phyloP scores from a whole-genome alignment of 2,113 vertebrate genomes.

The Otus sunia region DNA sequence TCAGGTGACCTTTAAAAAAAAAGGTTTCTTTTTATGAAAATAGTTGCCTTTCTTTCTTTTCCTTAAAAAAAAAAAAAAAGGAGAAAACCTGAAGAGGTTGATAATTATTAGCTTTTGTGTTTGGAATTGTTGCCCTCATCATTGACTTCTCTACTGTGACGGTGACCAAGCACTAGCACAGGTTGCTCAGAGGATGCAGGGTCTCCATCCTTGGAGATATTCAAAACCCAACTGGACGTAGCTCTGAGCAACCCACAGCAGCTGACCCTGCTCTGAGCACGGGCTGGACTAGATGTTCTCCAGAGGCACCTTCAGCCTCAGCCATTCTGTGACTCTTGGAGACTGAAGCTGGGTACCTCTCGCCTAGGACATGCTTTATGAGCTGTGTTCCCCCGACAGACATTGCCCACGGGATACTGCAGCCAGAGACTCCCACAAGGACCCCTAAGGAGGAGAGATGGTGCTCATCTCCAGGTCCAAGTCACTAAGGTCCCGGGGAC shows the following conservation, averaged over 20 bases:
- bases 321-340: background rate
- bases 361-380: background rate
- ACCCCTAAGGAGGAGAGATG: background rate
- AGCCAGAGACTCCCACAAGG: background rate
- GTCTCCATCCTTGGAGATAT: background rate
- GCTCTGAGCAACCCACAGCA: background rate
- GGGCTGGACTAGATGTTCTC: background rate
- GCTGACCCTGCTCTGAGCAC: background rate
- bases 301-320: background rate
- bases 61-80: background rate
- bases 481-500: background rate
- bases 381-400: rapidly evolving
- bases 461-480: background rate
- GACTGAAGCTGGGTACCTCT: background rate
- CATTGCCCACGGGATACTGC: background rate
- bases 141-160: background rate
- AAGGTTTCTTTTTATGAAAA: background rate
- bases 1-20: background rate
- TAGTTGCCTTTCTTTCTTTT: background rate
- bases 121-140: background rate
- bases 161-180: background rate
- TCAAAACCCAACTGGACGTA: background rate
- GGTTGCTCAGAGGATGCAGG: background rate
- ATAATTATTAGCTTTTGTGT: background rate
- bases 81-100: background rate